Percentiles rank a stretch among this genome's conserved stretches.
These are phyloP conservation scores for Drosophila fulvimacula DNA, from an alignment of 2,888 invertebrate species.

Conservation along the genomic window DNA sequence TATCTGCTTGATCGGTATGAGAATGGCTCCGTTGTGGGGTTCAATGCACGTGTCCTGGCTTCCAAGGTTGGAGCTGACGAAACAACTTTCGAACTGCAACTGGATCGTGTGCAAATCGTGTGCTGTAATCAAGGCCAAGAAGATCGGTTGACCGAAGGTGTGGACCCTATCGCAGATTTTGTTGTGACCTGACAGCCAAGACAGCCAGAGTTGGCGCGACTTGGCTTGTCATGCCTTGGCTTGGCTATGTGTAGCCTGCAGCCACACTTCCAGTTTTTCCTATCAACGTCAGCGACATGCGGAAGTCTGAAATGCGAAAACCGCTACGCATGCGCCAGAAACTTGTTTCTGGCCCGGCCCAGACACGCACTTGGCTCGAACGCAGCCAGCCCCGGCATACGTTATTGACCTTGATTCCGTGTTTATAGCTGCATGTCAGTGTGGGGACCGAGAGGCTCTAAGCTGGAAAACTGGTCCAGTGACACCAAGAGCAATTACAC, in stretches of 20 bases:
- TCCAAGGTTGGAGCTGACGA: slow-evolving; percentile 57
- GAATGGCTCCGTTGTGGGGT: slow-evolving; percentile 39
- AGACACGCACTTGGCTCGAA: slow-evolving; percentile 53
- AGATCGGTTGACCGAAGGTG: slow-evolving; percentile 27
- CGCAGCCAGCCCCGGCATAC: slow-evolving; percentile 27
- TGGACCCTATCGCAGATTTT: slow-evolving; percentile 23
- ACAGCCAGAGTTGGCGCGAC: not conserved
- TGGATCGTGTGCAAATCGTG: slow-evolving; percentile 33
- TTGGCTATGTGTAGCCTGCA: slow-evolving; percentile 2
- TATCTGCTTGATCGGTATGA: slow-evolving; percentile 33
- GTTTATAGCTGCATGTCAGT: slow-evolving; percentile 10
- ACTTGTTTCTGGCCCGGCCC: slow-evolving; percentile 58
- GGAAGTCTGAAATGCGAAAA: slow-evolving; percentile 66
- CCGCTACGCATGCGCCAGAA: slow-evolving; percentile 74
- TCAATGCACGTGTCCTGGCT: slow-evolving; percentile 53
- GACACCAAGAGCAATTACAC: slow-evolving; percentile 61
- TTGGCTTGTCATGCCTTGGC: not conserved
- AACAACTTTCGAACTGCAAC: slow-evolving; percentile 75
- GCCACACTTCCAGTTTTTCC: slow-evolving; percentile 46
- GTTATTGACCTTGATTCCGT: slow-evolving; percentile 78
- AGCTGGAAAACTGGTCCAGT: slow-evolving; percentile 72
- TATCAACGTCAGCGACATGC: slow-evolving; percentile 43
- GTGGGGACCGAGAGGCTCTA: slow-evolving; percentile 9
- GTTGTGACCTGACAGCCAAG: slow-evolving; percentile 18
- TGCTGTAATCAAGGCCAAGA: slow-evolving; percentile 61